These are phyloP conservation scores for Drosophila trapezifrons DNA, from an alignment of 1,140 invertebrate genomes.

Conservation along the genomic window DNA sequence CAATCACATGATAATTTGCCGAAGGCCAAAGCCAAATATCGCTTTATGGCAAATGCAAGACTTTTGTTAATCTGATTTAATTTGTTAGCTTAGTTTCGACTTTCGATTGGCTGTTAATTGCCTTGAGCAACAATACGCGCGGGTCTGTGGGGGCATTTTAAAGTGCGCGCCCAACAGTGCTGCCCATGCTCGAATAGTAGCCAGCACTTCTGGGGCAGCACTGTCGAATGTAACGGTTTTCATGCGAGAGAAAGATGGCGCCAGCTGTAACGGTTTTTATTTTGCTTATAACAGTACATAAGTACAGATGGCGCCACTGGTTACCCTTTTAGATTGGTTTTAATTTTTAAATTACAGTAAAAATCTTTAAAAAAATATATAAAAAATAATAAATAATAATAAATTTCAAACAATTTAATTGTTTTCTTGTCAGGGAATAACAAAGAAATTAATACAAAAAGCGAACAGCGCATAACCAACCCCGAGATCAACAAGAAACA, in stretches of 20 bases:
- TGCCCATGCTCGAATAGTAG: not conserved
- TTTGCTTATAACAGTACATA: not conserved
- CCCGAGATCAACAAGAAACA: too few species aligned
- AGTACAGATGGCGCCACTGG: conserved; percentile 6
- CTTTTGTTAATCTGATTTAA: conserved; percentile 35
- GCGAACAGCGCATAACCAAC: too few species aligned
- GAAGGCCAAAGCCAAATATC: conserved; percentile 53
- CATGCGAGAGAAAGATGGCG: conserved; percentile 5
- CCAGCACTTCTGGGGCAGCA: conserved; percentile 15
- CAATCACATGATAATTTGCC: conserved; percentile 66
- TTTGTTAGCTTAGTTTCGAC: conserved; percentile 27
- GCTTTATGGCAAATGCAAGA: conserved; percentile 48
- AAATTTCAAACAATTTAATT: not conserved
- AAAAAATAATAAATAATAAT: not conserved
- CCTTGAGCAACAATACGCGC: conserved; percentile 33
- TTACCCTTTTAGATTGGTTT: not conserved
- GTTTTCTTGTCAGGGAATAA: too few species aligned
- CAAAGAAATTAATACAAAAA: not conserved
- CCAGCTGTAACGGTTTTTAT: not conserved
- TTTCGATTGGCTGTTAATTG: conserved; percentile 56
- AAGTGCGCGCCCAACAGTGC: conserved; percentile 34
- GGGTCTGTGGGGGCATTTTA: not conserved
- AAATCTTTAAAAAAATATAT: too few species aligned
- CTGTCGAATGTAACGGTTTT: conserved; percentile 3
- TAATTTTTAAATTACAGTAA: not conserved